Conservation (phyloP, 1,140 invertebrate species). For the Agrypnia vestita region DNA sequence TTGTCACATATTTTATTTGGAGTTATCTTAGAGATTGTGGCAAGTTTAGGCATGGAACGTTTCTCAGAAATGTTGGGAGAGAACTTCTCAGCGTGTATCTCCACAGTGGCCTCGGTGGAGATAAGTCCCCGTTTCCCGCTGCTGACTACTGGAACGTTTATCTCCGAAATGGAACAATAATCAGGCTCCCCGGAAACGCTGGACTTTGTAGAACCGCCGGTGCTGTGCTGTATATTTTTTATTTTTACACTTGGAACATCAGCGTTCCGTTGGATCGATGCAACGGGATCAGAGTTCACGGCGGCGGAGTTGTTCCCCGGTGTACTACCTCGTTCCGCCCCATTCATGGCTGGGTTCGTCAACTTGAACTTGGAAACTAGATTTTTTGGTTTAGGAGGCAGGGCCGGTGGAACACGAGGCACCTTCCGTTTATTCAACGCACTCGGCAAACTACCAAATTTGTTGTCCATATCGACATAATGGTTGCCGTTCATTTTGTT, state of each 20-base stretch:
- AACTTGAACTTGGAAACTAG: constrained; percentile 76
- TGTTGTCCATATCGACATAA: constrained; percentile 69
- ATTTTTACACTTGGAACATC: constrained; percentile 72
- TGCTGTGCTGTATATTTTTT: constrained; percentile 65
- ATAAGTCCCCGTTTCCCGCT: constrained; percentile 71
- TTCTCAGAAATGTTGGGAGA: constrained; percentile 66
- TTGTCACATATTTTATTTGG: constrained; percentile 72
- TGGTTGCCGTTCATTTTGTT: constrained; percentile 69
- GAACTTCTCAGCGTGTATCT: constrained; percentile 70
- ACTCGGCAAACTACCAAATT: constrained; percentile 64
- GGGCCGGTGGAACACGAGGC: constrained; percentile 77
- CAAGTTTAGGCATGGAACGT: constrained; percentile 68
- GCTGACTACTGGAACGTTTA: constrained; percentile 76
- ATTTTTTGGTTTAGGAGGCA: constrained; percentile 81
- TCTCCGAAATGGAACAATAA: constrained; percentile 79
- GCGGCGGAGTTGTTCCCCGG: constrained; percentile 56
- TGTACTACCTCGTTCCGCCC: background rate
- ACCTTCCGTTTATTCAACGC: constrained; percentile 74
- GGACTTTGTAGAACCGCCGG: constrained; percentile 61
- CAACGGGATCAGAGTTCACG: constrained; percentile 77
- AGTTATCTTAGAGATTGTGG: constrained; percentile 67
- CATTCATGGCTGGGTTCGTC: constrained; percentile 55
- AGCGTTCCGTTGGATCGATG: constrained; percentile 77
- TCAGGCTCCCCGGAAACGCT: constrained; percentile 71
- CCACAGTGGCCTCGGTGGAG: constrained; percentile 71